A percentile compares a stretch with the other conserved stretches of the same genome.
These are phyloP conservation scores for Laticauda colubrina DNA, from an alignment of 2,113 vertebrate genomes.

Conservation along the genomic window DNA sequence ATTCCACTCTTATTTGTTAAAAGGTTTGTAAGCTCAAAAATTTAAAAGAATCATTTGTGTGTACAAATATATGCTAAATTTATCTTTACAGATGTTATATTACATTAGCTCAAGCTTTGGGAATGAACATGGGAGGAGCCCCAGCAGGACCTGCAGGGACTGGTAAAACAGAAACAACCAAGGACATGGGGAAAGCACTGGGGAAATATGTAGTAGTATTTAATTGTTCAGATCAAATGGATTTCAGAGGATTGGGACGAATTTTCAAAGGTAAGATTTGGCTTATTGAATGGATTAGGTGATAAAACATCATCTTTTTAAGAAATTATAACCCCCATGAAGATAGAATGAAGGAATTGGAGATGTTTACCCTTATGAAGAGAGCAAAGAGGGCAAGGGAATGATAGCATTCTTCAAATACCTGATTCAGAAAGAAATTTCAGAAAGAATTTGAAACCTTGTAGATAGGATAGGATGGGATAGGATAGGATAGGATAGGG, in stretches of 20 bases:
- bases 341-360: background rate
- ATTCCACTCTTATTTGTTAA: background rate
- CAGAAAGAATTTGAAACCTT: background rate
- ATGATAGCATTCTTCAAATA: background rate
- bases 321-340: background rate
- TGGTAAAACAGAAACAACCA: conserved; percentile 88
- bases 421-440: no score
- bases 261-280: conserved; percentile 86
- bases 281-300: background rate
- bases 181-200: conserved; percentile 87
- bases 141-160: conserved; percentile 87
- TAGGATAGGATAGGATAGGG: no score
- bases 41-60: background rate
- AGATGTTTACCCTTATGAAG: background rate
- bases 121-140: conserved; percentile 89
- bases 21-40: background rate
- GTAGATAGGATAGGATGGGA: no score
- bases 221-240: conserved; percentile 91
- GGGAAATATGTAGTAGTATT: conserved; percentile 89
- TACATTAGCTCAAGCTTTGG: conserved; percentile 82
- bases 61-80: conserved; percentile 19
- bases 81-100: conserved; percentile 81
- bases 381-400: background rate
- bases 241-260: conserved; percentile 86
- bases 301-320: background rate